Base-by-base conservation (phyloP, 2,888 invertebrate species). In the Heliconius ismenius region DNA sequence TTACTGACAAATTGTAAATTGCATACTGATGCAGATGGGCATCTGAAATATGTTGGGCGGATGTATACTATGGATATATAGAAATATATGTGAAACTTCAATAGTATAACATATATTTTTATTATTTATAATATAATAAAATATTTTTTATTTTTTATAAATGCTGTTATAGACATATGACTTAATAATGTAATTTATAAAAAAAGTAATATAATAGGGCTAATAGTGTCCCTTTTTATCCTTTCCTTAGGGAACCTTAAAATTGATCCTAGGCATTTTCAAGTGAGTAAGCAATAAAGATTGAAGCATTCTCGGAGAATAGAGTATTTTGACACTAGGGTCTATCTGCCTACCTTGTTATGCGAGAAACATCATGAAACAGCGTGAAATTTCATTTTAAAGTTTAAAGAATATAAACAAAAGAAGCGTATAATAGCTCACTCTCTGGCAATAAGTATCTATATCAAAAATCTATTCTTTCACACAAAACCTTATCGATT, bases 401-500 rank as follows among this genome's bases (percentile, higher is more conserved):
- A n/a, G 13, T n/a, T 24, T 24, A 60, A 60, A 60, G 4, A 60
- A 60, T 60, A 24, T 60, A 11, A 13, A 4, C n/a, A 60, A 13
- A 13, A 24, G 11, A 13, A 36, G 2, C n/a, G 10, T 21, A n/a
- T n/a, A 32, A 64, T 0, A 9, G 6, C 1, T 24, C 11, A 65
- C 1, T n/a, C 39, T 39, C n/a, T n/a, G 13, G n/a, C 6, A 65
- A n/a, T 39, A 24, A 32, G 4, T 65, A n/a, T 64, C 36, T 64
- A 7, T 67, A 18, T 67, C 3, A 39, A 67, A 39, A 24, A 67
- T 67, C 67, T 39, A 43, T 67, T 28, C 49, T 49, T 6, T 58
- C 32, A 21, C 54, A 32, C 32, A 75, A 77, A 72, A 68, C 79
- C 75, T 78, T 26, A 26, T 28, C 79, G 78, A 79, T 79, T 78